phyloP scores from a whole-genome alignment of 2,888 invertebrate genomes.

The Luperina nickerlii region DNA sequence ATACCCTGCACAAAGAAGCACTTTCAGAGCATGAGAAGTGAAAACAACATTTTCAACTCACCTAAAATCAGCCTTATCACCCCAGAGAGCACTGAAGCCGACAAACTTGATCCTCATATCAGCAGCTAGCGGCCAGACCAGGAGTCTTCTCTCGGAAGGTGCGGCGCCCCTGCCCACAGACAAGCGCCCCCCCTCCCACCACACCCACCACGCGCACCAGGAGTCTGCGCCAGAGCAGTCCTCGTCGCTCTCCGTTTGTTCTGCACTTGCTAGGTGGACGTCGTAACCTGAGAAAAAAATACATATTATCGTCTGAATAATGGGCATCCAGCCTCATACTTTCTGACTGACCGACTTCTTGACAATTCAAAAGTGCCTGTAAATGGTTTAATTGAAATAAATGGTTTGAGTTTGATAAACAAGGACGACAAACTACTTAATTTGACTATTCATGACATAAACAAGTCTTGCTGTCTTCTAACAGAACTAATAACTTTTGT shows the following conservation, averaged over 20 bases:
- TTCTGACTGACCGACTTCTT: no score
- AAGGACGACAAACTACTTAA: no score
- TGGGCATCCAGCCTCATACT: no score
- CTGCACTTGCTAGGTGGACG: conserved; percentile 90
- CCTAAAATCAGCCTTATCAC: conserved; percentile 92
- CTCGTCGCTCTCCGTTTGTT: conserved; percentile 90
- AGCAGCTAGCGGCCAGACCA: conserved; percentile 91
- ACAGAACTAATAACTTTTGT: neutral
- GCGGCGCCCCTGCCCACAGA: conserved; percentile 90
- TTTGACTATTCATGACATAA: neutral
- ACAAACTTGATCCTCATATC: conserved; percentile 91
- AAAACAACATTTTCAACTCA: conserved; percentile 63
- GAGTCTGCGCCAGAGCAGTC: conserved; percentile 84
- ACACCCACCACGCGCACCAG: conserved; percentile 92
- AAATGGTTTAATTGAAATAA: no score
- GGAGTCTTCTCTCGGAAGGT: conserved; percentile 89
- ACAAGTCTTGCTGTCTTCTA: neutral
- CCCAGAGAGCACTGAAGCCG: conserved; percentile 92
- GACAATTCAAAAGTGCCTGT: no score
- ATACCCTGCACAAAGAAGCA: no score
- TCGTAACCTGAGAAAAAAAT: conserved; percentile 88
- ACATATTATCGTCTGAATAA: no score
- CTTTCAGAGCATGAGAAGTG: no score
- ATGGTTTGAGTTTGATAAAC: no score
- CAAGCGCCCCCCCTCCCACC: conserved; percentile 91